Base-by-base conservation (phyloP, 2,797 vertebrate species). In the Muscicapa comitata region DNA sequence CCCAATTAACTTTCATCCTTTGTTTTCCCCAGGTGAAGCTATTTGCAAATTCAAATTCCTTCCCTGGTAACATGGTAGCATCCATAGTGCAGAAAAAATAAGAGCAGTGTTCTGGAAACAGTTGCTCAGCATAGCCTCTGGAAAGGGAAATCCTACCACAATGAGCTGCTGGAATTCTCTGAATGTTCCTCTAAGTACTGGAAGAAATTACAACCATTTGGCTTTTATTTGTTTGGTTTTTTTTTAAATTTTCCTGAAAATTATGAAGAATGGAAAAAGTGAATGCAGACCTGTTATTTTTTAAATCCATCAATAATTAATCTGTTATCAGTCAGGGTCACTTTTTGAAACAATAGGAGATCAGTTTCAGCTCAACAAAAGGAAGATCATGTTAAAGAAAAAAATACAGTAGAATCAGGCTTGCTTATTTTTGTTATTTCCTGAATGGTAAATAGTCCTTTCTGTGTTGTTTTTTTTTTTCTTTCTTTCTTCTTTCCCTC, bases 1-100 rank as follows among this genome's bases (percentile, higher is more conserved):
- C 85, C 45, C 65, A 91, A 88, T 94, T 95, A 91, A 83, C 43
- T 93, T 76, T 66, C 85, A 61, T 77, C 10, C 7, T 57, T 75
- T 38, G 55, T 75, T 58, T 62, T 61, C 13, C 58, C 68, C 72
- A 63, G 43, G 47, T 73, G 51, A 79, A 93, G 59, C 13, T 74
- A 40, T 37, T 66, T 74, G 48, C 20, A 88, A 73, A 74, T 82
- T 86, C 63, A 53, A 35, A 71, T 88, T 82, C 33, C 29, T 91
- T 86, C 43, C 35, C 17, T 33, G 19, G 20, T 67, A 80, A 38
- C 17, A 50, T 16, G 13, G 14, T 42, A 68, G 15, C 24, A 81
- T 61, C 35, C 19, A 29, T 7, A 74, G 10, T n/a, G 33, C 40
- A 65, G 65, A 70, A 83, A 18, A n/a, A 94, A 17, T n/a, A 62